Percentiles rank a stretch among this genome's conserved stretches.
These are phyloP conservation scores for Emydoidea blandingii DNA, from an alignment of 2,797 vertebrate species.

Conservation along the genomic window DNA sequence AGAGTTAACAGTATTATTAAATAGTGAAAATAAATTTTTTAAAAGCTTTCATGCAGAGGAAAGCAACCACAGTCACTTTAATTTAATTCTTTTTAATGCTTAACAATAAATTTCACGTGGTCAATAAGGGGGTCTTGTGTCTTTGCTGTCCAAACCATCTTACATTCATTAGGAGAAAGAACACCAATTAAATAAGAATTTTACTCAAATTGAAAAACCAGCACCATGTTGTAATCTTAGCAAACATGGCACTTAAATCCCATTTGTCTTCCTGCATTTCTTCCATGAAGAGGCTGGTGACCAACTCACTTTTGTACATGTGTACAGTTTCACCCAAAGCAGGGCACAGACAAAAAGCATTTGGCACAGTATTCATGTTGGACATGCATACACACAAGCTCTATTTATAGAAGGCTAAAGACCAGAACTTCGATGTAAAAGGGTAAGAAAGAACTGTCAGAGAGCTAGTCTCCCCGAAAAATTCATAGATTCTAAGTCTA, in stretches of 20 bases:
- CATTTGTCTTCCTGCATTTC: background rate
- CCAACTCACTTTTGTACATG: background rate
- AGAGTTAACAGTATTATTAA: background rate
- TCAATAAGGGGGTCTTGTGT: fast-evolving
- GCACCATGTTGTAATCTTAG: constrained; percentile 6
- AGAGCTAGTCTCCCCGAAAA: background rate
- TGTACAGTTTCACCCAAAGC: background rate
- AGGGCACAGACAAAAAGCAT: background rate
- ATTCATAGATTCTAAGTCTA: background rate
- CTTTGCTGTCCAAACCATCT: background rate
- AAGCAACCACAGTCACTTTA: background rate
- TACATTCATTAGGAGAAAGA: background rate
- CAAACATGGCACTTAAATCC: background rate
- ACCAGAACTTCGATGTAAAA: background rate
- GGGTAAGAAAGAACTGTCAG: background rate
- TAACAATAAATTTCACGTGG: background rate
- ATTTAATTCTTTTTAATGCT: background rate
- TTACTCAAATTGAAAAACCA: background rate
- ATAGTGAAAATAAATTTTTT: background rate
- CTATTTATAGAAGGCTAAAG: background rate
- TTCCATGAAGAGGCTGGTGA: background rate
- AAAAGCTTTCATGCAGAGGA: background rate
- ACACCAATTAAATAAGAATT: background rate
- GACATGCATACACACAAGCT: background rate
- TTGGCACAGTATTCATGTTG: fast-evolving